Evolutionary conservation across 2,888 invertebrate genomes (phyloP).

Genomic region (Mongoloraphidia duomilia): DNA sequence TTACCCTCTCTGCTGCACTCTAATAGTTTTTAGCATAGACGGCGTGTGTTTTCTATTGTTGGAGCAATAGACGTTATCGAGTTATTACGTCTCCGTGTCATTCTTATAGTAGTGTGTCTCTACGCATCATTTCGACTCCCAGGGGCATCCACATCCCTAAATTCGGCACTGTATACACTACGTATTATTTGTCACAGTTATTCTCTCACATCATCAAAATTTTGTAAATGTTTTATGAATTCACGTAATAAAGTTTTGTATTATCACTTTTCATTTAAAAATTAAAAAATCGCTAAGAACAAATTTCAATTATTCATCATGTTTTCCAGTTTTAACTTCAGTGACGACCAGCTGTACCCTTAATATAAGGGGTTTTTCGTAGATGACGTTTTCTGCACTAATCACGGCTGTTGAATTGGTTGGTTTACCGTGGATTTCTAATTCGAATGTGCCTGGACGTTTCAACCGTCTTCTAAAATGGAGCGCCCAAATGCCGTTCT

Average conservation of each 20-base stretch:
- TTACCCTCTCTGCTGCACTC: too few species aligned
- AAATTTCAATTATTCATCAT: conserved; percentile 5
- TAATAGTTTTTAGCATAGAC: too few species aligned
- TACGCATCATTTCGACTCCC: too few species aligned
- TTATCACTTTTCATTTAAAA: neutral
- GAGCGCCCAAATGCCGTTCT: conserved; percentile 41
- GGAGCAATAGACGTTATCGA: too few species aligned
- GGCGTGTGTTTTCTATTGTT: too few species aligned
- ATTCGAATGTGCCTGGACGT: conserved; percentile 35
- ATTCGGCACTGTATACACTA: too few species aligned
- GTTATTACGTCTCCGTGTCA: too few species aligned
- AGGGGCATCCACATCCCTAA: too few species aligned
- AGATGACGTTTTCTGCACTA: conserved; percentile 26
- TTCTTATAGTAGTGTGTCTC: too few species aligned
- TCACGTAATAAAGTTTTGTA: neutral
- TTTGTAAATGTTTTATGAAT: too few species aligned
- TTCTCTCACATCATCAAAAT: too few species aligned
- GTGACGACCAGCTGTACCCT: conserved; percentile 35
- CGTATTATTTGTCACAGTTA: too few species aligned
- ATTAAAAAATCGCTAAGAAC: conserved; percentile 1
- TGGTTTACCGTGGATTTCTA: conserved; percentile 39
- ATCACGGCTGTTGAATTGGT: conserved; percentile 17
- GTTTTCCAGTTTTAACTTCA: conserved; percentile 21
- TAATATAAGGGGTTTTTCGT: conserved; percentile 39
- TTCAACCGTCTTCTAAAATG: conserved; percentile 42